A percentile compares a stretch with the other conserved stretches of the same genome.
phyloP scores from a whole-genome alignment of 2,113 vertebrate genomes.

The Myrmecophaga tridactyla region DNA sequence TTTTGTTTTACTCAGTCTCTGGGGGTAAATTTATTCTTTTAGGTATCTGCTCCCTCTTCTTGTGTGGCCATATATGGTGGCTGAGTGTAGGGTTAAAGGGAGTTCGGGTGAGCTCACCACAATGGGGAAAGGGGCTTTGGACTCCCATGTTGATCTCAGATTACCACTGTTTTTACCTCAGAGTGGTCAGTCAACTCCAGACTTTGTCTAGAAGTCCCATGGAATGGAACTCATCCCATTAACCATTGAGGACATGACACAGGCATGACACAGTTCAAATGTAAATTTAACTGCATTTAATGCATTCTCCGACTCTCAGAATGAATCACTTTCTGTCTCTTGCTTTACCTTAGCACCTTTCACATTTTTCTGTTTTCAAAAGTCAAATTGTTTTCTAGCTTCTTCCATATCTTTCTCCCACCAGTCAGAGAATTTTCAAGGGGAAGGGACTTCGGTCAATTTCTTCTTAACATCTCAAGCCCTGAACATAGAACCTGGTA shows the following conservation, averaged over 20 bases:
- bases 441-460: background rate
- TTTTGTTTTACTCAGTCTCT: background rate
- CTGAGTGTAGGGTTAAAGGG: background rate
- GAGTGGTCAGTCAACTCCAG: background rate
- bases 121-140: background rate
- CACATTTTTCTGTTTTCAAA: background rate
- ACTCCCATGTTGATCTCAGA: background rate
- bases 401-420: background rate
- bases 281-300: background rate
- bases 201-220: background rate
- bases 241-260: background rate
- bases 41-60: background rate
- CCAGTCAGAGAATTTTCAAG: background rate
- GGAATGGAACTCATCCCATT: background rate
- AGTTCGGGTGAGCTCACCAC: background rate
- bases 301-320: no score
- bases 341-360: background rate
- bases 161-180: background rate
- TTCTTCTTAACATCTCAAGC: background rate
- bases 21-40: background rate
- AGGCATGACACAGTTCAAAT: background rate
- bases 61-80: background rate
- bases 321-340: background rate
- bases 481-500: background rate
- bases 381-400: background rate